phyloP scores from a whole-genome alignment of 2,797 vertebrate species.

The Schizopygopsis pylzovi region DNA sequence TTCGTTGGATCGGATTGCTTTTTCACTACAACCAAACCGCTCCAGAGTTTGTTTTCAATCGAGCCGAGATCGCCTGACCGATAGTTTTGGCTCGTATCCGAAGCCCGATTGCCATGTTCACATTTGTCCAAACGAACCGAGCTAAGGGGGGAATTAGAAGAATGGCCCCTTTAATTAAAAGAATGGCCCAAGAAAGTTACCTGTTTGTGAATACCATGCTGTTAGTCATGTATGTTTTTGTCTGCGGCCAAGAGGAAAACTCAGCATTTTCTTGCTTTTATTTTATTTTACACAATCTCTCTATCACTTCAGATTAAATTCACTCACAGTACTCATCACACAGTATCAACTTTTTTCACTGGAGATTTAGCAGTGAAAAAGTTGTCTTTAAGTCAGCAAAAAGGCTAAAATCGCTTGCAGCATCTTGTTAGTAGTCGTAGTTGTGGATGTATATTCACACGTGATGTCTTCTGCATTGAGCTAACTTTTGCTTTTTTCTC shows the following conservation, averaged over 20 bases:
- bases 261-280: not conserved
- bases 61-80: too few species aligned
- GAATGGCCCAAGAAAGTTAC: not conserved
- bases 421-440: not conserved
- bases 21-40: too few species aligned
- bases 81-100: too few species aligned
- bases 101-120: too few species aligned
- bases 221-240: not conserved
- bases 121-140: too few species aligned
- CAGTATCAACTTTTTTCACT: not conserved
- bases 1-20: too few species aligned
- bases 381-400: not conserved
- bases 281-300: not conserved
- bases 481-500: constrained; percentile 23
- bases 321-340: not conserved
- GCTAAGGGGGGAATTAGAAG: too few species aligned
- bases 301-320: not conserved
- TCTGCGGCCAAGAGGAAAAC: not conserved
- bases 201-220: not conserved
- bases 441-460: not conserved
- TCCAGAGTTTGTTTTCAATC: too few species aligned
- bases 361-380: not conserved
- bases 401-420: not conserved
- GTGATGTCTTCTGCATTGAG: not conserved
- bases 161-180: not conserved